Conservation (phyloP, 2,888 invertebrate species). For the Diloba caeruleocephala region DNA sequence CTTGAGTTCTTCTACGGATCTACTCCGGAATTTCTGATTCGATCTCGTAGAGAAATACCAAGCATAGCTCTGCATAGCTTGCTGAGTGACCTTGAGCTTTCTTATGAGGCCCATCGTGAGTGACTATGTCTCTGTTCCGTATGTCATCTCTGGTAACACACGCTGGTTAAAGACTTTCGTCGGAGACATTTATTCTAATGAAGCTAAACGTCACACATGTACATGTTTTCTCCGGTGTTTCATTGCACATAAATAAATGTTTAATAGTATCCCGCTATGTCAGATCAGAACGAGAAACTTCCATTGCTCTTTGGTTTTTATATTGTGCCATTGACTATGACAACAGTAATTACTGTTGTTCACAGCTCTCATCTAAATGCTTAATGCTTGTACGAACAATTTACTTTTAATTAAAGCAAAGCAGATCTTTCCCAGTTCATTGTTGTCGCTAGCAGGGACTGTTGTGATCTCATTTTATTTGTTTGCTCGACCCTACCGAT, state of each 20-base stretch:
- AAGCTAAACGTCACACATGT: no score
- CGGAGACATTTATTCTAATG: no score
- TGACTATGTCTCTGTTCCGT: no score
- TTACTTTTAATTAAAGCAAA: slow-evolving; percentile 79
- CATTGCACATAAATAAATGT: slow-evolving; percentile 8
- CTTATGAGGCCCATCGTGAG: no score
- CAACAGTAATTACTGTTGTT: slow-evolving; percentile 51
- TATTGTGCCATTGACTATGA: slow-evolving; percentile 44
- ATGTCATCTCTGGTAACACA: no score
- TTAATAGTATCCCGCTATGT: slow-evolving; percentile 21
- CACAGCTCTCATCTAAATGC: slow-evolving; percentile 52
- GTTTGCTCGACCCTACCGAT: slow-evolving; percentile 62
- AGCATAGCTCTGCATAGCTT: no score
- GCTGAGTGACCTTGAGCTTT: no score
- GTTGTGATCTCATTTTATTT: slow-evolving; percentile 71
- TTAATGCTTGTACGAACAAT: slow-evolving; percentile 65
- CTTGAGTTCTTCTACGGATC: no score
- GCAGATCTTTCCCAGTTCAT: slow-evolving; percentile 67
- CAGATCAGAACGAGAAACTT: slow-evolving; percentile 18
- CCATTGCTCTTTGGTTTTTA: slow-evolving; percentile 33
- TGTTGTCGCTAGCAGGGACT: slow-evolving; percentile 62
- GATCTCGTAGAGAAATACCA: no score
- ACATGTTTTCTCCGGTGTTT: slow-evolving; percentile 5
- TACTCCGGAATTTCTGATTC: no score
- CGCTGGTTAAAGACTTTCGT: no score